Conservation (phyloP, 1,140 invertebrate genomes). For the Colletes gigas region DNA sequence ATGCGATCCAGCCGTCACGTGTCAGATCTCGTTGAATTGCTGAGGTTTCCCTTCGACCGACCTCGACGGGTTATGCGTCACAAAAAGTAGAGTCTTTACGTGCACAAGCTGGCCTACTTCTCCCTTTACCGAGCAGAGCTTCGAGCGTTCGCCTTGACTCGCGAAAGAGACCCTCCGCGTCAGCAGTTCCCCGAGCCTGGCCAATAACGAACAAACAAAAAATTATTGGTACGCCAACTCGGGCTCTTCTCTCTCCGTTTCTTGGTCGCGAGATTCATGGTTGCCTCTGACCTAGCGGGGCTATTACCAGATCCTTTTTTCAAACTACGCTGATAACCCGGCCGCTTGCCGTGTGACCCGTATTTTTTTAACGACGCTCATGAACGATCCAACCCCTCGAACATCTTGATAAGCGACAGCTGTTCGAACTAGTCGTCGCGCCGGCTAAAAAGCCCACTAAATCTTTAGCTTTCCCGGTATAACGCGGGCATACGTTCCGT, state of each 20-base stretch:
- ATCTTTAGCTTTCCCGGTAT: no score
- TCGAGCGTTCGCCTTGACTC: constrained; percentile 57
- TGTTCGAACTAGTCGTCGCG: not conserved
- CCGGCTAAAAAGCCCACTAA: no score
- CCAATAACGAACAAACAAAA: not conserved
- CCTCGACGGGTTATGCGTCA: constrained; percentile 58
- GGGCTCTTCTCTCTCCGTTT: not conserved
- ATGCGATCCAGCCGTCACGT: constrained; percentile 61
- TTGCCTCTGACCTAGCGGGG: not conserved
- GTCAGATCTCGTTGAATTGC: constrained; percentile 66
- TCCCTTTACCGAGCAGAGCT: constrained; percentile 52
- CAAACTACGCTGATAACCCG: not conserved
- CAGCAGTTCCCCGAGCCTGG: constrained; percentile 40
- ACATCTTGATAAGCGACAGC: constrained; percentile 44
- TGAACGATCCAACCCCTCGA: constrained; percentile 42
- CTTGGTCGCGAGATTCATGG: no score
- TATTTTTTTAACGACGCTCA: constrained; percentile 65
- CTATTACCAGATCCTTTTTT: no score
- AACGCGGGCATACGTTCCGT: no score
- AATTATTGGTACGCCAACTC: not conserved
- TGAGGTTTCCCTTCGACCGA: constrained; percentile 68
- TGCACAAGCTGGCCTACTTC: constrained; percentile 62
- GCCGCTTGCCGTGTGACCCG: constrained; percentile 61
- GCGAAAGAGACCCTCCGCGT: constrained; percentile 37
- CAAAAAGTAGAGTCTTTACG: constrained; percentile 61